Evolutionary conservation across 2,888 invertebrate species (phyloP).

Genomic region (Netelia virgata): DNA sequence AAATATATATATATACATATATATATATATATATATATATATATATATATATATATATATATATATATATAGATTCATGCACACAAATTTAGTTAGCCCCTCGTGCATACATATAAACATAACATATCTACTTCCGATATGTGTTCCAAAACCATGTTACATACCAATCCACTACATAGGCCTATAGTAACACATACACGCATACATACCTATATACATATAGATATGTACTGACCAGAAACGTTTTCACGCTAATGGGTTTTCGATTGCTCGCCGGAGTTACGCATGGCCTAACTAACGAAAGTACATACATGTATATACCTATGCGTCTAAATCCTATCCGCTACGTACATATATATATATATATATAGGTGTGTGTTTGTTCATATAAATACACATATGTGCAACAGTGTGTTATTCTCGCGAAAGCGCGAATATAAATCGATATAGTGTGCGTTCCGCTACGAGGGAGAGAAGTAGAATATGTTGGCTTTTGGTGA

Average conservation of each 20-base stretch:
- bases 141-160: neutral
- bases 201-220: conserved; percentile 22
- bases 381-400: conserved; percentile 4
- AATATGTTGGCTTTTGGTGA: conserved; percentile 63
- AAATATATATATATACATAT: neutral
- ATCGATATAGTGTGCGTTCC: conserved; percentile 57
- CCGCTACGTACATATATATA: conserved; percentile 17
- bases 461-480: conserved; percentile 50
- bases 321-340: neutral
- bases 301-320: conserved; percentile 10
- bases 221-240: conserved; percentile 20
- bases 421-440: conserved; percentile 44
- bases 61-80: conserved; percentile 9
- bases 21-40: neutral
- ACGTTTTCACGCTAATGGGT: conserved; percentile 55
- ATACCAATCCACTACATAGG: neutral
- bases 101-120: conserved; percentile 7
- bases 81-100: conserved; percentile 6
- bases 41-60: no score
- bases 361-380: conserved; percentile 13
- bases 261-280: conserved; percentile 37
- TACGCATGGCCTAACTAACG: conserved; percentile 41
- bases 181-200: conserved; percentile 21
- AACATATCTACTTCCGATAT: conserved; percentile 2
- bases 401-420: neutral